Evolutionary conservation across 2,888 invertebrate species (phyloP), one percentile per base, ranked within the genome.

Genomic region (Apodemia zela): DNA sequence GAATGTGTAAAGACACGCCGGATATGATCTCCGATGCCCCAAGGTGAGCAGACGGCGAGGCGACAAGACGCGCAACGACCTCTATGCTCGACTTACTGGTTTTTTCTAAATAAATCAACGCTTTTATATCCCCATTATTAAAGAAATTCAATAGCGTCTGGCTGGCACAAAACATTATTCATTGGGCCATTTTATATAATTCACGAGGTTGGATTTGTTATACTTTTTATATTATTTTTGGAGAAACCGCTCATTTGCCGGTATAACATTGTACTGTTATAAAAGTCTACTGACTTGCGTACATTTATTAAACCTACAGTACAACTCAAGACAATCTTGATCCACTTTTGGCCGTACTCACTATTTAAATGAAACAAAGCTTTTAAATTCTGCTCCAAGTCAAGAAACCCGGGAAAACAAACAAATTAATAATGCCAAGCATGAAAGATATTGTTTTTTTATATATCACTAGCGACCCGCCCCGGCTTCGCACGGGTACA

Each of bases 21-120:
- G 79, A 83, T 81, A 77, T 74, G 68, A 45, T 75, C 75, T 73
- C 76, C 73, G 72, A 74, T 79, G 76, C 77, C 77, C 73, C 87
- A 85, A 86, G 85, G 84, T 84, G 82, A 86, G 79, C 83, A 88
- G 88, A 88, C 88, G 81, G 87, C 87, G 84, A 73, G 87, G 85
- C 87, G 87, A 74, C 45, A 45, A 45, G n/a, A 45, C 87, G 78
- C 75, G 68, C 76, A 75, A 73, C 80, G 84, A 83, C 85, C 81
- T 84, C 80, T 79, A 74, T 73, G 78, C 76, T 75, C 80, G 77
- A 78, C 75, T 79, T 84, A 82, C 85, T 81, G 82, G 85, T 85
- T 75, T 87, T 72, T 66, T 84, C 78, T 79, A 80, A 84, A 86
- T 85, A 84, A 84, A 84, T 82, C 78, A 77, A 73, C 73, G 80